These are phyloP conservation scores for Clinocottus analis DNA, from an alignment of 2,113 vertebrate genomes.

Conservation along the genomic window DNA sequence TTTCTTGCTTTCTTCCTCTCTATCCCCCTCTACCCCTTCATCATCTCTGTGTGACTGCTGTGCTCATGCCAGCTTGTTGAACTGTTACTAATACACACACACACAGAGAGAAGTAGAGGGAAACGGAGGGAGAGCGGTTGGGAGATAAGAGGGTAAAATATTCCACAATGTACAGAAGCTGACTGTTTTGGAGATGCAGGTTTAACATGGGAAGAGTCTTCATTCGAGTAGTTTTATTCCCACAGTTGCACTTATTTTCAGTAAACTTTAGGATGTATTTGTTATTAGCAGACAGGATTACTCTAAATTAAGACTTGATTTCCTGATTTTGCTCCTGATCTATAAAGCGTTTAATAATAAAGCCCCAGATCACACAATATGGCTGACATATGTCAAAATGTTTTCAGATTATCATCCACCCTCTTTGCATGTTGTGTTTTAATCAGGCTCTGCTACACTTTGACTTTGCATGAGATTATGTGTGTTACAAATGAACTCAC, in stretches of 20 bases:
- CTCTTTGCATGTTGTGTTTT: not conserved
- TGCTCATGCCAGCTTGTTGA: conserved; percentile 72
- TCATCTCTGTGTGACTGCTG: conserved; percentile 69
- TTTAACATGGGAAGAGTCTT: not conserved
- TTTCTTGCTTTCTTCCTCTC: conserved; percentile 45
- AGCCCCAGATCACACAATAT: not conserved
- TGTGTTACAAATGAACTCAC: conserved; percentile 56
- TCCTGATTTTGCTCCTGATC: not conserved
- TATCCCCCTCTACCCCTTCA: conserved; percentile 49
- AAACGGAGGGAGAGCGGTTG: conserved; percentile 41
- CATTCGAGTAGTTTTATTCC: not conserved
- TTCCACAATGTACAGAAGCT: not conserved
- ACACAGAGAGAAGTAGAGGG: conserved; percentile 42
- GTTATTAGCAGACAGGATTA: not conserved
- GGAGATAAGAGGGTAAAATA: conserved; percentile 22
- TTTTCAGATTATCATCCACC: not conserved
- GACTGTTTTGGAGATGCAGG: not conserved
- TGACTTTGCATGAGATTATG: not conserved
- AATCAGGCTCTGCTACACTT: not conserved
- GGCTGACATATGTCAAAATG: not conserved
- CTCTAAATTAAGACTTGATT: not conserved
- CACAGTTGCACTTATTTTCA: not conserved
- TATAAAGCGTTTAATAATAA: not conserved
- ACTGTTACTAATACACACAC: conserved; percentile 76
- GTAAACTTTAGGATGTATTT: not conserved